phyloP scores from a whole-genome alignment of 2,888 invertebrate species.

The Gonocerus acuteangulatus region DNA sequence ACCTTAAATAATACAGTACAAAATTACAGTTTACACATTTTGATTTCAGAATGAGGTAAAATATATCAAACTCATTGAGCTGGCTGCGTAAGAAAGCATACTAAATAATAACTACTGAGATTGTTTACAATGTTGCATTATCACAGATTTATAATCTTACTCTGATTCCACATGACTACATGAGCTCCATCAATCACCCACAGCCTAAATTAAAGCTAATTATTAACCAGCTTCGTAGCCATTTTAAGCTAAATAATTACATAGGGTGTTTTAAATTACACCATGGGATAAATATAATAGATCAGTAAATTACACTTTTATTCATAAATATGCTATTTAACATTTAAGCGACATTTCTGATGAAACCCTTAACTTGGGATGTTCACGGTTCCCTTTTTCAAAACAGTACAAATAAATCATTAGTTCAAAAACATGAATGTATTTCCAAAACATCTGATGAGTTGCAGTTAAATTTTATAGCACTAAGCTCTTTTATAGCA shows the following conservation, averaged over 20 bases:
- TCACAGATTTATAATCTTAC: background rate
- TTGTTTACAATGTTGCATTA: constrained; percentile 1
- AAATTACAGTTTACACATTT: too few relatives aligned
- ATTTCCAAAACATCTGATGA: too few relatives aligned
- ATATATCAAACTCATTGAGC: too few relatives aligned
- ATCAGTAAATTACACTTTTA: too few relatives aligned
- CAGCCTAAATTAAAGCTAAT: constrained; percentile 1
- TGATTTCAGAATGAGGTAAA: too few relatives aligned
- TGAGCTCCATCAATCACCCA: background rate
- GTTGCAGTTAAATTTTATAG: too few relatives aligned
- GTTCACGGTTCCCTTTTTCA: too few relatives aligned
- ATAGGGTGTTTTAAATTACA: background rate
- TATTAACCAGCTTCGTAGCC: background rate
- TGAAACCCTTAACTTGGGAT: background rate
- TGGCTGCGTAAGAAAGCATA: background rate
- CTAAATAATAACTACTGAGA: background rate
- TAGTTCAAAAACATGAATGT: too few relatives aligned
- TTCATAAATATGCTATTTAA: background rate
- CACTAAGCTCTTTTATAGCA: too few relatives aligned
- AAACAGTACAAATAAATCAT: too few relatives aligned
- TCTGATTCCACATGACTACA: background rate
- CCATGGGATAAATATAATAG: background rate
- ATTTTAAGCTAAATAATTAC: too few relatives aligned
- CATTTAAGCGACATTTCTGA: background rate
- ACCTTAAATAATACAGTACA: too few relatives aligned